These are phyloP conservation scores for Sphaerodactylus townsendi DNA, from an alignment of 2,113 vertebrate species.

Conservation along the genomic window DNA sequence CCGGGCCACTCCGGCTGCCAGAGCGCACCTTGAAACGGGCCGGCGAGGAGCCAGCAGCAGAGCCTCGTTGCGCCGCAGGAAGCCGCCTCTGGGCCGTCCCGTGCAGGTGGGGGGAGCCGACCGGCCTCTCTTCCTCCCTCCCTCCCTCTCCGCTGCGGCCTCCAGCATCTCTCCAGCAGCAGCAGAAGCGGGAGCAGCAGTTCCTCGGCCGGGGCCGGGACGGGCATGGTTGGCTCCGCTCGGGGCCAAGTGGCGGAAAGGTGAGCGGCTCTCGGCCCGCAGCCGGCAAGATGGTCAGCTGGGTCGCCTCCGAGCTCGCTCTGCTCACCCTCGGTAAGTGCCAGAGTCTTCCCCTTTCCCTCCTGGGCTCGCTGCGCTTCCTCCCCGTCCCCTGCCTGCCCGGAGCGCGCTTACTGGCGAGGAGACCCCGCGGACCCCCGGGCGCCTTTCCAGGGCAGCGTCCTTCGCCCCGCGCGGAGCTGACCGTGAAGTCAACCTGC, in stretches of 20 bases:
- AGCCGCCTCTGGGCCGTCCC: too few species aligned
- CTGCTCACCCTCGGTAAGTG: constrained; percentile 13
- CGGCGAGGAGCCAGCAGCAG: too few species aligned
- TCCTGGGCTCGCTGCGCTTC: too few species aligned
- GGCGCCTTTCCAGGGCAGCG: too few species aligned
- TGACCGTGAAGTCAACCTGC: too few species aligned
- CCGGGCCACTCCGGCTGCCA: background rate
- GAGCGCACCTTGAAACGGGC: background rate
- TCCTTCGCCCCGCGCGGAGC: too few species aligned
- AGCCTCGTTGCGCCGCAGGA: too few species aligned
- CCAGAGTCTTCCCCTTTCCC: too few species aligned
- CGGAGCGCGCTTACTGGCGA: background rate
- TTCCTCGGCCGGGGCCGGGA: background rate
- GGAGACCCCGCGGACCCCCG: background rate
- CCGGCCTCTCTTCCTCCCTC: background rate
- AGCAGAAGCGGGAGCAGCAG: background rate
- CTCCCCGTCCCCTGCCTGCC: background rate
- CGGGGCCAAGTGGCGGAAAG: background rate
- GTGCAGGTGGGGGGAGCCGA: background rate
- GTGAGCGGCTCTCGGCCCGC: background rate
- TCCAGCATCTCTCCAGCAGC: background rate
- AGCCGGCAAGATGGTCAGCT: background rate
- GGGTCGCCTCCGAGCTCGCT: background rate
- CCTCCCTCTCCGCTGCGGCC: background rate
- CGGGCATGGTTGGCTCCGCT: background rate